Percentiles rank a stretch among this genome's conserved stretches.
Conservation (phyloP, 1,140 invertebrate genomes). For the Sinonovacula constricta region DNA sequence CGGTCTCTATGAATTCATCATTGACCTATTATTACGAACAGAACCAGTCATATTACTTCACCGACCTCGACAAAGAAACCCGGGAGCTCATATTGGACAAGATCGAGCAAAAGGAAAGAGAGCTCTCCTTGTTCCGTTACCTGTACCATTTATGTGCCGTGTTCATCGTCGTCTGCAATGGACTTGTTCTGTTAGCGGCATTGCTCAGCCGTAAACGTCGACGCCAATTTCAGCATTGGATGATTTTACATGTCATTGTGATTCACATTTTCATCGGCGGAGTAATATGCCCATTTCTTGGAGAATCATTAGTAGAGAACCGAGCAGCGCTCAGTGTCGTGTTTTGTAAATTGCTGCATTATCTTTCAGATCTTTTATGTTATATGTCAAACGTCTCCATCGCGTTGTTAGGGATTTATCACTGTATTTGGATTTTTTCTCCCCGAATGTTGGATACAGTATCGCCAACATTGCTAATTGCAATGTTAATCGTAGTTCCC, state of each 20-base stretch:
- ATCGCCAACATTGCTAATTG: conserved; percentile 20
- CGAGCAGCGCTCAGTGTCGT: conserved; percentile 2
- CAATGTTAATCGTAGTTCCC: conserved; percentile 36
- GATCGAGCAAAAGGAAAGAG: too few relatives aligned
- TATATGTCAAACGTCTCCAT: conserved; percentile 46
- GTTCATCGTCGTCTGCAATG: conserved; percentile 20
- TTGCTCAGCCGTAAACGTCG: conserved; percentile 22
- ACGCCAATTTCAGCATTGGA: conserved; percentile 40
- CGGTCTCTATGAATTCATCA: too few relatives aligned
- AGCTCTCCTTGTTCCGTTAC: conserved; percentile 19
- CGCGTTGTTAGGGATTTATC: conserved; percentile 37
- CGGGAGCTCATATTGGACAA: too few relatives aligned
- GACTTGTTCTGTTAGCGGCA: background rate
- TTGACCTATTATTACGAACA: too few relatives aligned
- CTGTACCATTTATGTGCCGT: conserved; percentile 30
- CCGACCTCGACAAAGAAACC: too few relatives aligned
- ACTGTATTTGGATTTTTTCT: conserved; percentile 31
- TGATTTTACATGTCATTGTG: conserved; percentile 26
- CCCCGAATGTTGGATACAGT: conserved; percentile 34
- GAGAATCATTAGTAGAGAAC: conserved; percentile 13
- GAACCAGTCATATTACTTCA: too few relatives aligned
- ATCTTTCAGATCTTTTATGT: conserved; percentile 23
- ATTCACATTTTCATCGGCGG: conserved; percentile 34
- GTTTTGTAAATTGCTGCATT: conserved; percentile 27
- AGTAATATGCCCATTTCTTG: conserved; percentile 30